These are phyloP conservation scores for Coenobita brevimanus DNA, from an alignment of 1,140 invertebrate genomes.

Conservation along the genomic window DNA sequence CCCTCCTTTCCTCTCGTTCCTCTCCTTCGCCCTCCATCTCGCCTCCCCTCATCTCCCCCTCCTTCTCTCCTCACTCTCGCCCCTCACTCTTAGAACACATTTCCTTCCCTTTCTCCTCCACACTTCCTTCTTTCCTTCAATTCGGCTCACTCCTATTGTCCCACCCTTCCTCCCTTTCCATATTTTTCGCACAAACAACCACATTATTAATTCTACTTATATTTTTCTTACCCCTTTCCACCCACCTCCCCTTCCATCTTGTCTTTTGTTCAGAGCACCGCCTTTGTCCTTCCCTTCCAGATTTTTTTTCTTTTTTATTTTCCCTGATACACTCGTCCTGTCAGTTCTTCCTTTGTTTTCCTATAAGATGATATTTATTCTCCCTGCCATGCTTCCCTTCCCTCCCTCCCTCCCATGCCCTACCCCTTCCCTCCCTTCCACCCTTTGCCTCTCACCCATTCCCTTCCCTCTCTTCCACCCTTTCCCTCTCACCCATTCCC, in stretches of 20 bases:
- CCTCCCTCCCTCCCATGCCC: neutral
- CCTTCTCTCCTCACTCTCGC: neutral
- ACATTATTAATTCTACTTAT: neutral
- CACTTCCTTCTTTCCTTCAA: neutral
- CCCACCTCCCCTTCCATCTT: neutral
- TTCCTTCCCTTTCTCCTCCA: neutral
- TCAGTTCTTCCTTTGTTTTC: neutral
- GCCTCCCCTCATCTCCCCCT: neutral
- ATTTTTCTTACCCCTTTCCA: neutral
- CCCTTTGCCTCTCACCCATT: neutral
- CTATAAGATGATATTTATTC: neutral
- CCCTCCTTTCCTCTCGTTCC: neutral
- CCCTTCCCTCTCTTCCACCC: slow-evolving; percentile 14
- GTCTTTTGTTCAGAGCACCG: neutral
- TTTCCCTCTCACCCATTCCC: neutral
- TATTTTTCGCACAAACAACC: neutral
- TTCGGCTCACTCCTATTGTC: neutral
- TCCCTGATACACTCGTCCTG: neutral
- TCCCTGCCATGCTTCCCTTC: neutral
- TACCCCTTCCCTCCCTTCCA: neutral
- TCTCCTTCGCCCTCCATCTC: neutral
- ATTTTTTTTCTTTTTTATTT: neutral
- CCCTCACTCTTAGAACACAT: neutral
- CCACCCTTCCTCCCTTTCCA: neutral
- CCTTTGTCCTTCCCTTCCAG: neutral